phyloP scores from a whole-genome alignment of 1,140 invertebrate genomes.

The Drusus annulatus region DNA sequence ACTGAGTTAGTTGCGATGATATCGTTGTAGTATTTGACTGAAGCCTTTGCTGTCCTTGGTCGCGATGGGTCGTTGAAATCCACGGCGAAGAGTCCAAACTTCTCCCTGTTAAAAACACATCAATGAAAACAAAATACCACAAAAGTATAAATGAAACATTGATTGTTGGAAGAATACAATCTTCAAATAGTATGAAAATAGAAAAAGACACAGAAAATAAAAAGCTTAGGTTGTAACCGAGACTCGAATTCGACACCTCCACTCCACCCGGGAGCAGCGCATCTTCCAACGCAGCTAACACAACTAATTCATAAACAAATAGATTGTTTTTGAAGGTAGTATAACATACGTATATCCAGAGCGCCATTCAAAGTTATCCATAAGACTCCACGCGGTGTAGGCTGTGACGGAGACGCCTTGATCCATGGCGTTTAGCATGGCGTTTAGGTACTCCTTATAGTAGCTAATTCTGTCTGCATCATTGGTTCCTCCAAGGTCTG shows the following conservation, averaged over 20 bases:
- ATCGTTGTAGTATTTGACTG: constrained; percentile 69
- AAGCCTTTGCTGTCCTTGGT: constrained; percentile 76
- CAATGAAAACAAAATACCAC: not conserved
- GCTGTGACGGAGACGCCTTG: too few relatives aligned
- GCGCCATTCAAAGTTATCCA: constrained; percentile 84
- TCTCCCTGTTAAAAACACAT: constrained; percentile 66
- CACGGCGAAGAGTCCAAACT: constrained; percentile 79
- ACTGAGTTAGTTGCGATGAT: constrained; percentile 38
- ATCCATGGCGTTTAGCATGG: constrained; percentile 77
- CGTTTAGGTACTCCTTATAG: constrained; percentile 73
- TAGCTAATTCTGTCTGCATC: constrained; percentile 66
- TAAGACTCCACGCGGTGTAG: constrained; percentile 81
- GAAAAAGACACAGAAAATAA: too few relatives aligned
- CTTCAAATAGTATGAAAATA: too few relatives aligned
- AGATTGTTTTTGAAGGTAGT: too few relatives aligned
- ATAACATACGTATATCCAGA: constrained; percentile 72
- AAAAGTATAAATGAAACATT: not conserved
- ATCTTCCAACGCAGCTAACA: too few relatives aligned
- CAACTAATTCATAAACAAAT: too few relatives aligned
- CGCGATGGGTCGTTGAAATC: constrained; percentile 76
- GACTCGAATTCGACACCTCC: too few relatives aligned
- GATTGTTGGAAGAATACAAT: too few relatives aligned
- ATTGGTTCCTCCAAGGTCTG: constrained; percentile 67
- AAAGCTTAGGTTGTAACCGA: too few relatives aligned
- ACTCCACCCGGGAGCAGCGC: too few relatives aligned